A percentile compares a stretch with the other conserved stretches of the same genome.
Conservation (phyloP, 1,140 invertebrate genomes). For the Arion vulgaris region DNA sequence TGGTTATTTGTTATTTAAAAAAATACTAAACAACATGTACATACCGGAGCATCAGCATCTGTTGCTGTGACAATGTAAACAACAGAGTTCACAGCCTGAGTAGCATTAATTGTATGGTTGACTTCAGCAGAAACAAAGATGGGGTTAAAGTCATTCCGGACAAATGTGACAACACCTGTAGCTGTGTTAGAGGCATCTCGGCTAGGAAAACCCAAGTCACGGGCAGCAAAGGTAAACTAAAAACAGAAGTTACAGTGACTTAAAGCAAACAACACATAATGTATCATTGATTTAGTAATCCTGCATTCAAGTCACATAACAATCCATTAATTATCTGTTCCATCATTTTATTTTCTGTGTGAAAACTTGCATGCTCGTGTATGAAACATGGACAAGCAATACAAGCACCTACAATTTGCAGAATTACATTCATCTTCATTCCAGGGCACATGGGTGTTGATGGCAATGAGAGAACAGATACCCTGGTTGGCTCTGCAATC, state of each 20-base stretch:
- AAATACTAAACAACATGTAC: neutral
- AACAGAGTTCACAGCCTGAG: neutral
- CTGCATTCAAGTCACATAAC: neutral
- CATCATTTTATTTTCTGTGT: neutral
- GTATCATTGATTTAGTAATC: neutral
- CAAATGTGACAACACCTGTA: conserved; percentile 5
- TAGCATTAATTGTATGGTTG: conserved; percentile 14
- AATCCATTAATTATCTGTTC: neutral
- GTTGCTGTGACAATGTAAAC: conserved; percentile 28
- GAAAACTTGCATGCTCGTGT: too few relatives aligned
- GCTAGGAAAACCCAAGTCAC: conserved; percentile 11
- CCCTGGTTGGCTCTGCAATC: too few relatives aligned
- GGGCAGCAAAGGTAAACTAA: conserved; percentile 18
- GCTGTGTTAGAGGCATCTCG: neutral
- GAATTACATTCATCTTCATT: too few relatives aligned
- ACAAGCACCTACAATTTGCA: too few relatives aligned
- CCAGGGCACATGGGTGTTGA: too few relatives aligned
- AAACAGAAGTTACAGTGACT: neutral
- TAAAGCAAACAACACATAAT: neutral
- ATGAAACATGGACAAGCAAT: too few relatives aligned
- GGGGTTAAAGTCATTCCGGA: conserved; percentile 28
- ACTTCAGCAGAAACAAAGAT: neutral
- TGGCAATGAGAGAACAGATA: too few relatives aligned
- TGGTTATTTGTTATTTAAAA: too few relatives aligned
- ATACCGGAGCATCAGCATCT: conserved; percentile 32